Conservation (phyloP, 2,888 invertebrate genomes). For the Amphipyra tragopoginis region DNA sequence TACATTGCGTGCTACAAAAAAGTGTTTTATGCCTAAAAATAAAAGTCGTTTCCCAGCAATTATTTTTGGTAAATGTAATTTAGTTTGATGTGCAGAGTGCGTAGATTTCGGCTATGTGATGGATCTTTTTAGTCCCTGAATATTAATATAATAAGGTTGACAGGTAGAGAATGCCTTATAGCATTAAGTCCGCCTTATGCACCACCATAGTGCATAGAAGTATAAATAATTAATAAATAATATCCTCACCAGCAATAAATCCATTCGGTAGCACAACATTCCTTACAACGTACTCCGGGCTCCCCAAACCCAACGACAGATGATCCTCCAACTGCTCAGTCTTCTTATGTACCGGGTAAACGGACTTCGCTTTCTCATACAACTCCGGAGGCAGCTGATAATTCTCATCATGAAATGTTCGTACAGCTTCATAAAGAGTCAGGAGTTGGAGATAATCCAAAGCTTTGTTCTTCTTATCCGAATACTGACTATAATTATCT, state of each 20-base stretch:
- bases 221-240: too few relatives aligned
- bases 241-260: conserved; percentile 85
- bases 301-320: conserved; percentile 90
- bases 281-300: conserved; percentile 86
- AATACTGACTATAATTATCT: conserved; percentile 81
- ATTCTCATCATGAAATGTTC: conserved; percentile 77
- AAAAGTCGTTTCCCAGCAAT: too few relatives aligned
- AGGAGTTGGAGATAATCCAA: conserved; percentile 87
- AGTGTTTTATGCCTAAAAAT: too few relatives aligned
- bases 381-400: conserved; percentile 79
- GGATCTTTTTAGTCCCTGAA: too few relatives aligned
- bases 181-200: too few relatives aligned
- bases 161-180: too few relatives aligned
- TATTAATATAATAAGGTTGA: too few relatives aligned
- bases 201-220: too few relatives aligned
- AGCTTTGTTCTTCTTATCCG: conserved; percentile 73
- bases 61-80: too few relatives aligned
- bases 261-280: conserved; percentile 89
- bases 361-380: conserved; percentile 72
- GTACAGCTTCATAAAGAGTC: conserved; percentile 89
- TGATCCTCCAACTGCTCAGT: conserved; percentile 83
- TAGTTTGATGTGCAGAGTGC: too few relatives aligned
- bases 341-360: conserved; percentile 71
- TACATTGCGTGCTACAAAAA: too few relatives aligned
- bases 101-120: too few relatives aligned